phyloP scores from a whole-genome alignment of 1,140 invertebrate species.

The Ceratoteleas bidentatus region DNA sequence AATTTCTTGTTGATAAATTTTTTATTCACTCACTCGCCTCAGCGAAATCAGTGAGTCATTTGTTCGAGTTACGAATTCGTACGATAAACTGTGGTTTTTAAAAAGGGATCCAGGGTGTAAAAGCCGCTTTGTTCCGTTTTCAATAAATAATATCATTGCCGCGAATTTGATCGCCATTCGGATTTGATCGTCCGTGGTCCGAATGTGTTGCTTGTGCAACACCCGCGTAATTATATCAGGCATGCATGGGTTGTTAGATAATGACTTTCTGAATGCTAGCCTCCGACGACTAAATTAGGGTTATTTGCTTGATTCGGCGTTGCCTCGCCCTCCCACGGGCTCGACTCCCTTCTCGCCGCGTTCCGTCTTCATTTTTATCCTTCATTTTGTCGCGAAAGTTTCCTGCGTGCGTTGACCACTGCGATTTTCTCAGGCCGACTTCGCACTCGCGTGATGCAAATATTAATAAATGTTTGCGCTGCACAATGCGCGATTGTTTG shows the following conservation, averaged over 20 bases:
- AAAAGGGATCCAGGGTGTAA: neutral
- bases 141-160: conserved; percentile 1
- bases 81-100: neutral
- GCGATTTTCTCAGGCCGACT: conserved; percentile 55
- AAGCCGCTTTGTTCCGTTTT: neutral
- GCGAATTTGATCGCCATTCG: neutral
- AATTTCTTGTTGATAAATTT: no score
- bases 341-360: conserved; percentile 15
- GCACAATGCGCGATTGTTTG: conserved; percentile 60
- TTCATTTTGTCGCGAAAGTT: conserved; percentile 60
- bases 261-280: conserved; percentile 75
- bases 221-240: conserved; percentile 71
- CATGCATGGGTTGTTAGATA: conserved; percentile 73
- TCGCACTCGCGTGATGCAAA: conserved; percentile 42
- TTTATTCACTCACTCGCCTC: no score
- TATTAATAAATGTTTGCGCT: conserved; percentile 59
- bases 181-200: conserved; percentile 9
- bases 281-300: conserved; percentile 76
- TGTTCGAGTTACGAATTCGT: no score
- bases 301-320: conserved; percentile 73
- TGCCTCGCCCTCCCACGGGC: conserved; percentile 48
- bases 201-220: conserved; percentile 58
- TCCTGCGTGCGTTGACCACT: conserved; percentile 52
- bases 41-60: no score
- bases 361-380: conserved; percentile 48